phyloP scores from a whole-genome alignment of 2,797 vertebrate species.

The Carapus acus region DNA sequence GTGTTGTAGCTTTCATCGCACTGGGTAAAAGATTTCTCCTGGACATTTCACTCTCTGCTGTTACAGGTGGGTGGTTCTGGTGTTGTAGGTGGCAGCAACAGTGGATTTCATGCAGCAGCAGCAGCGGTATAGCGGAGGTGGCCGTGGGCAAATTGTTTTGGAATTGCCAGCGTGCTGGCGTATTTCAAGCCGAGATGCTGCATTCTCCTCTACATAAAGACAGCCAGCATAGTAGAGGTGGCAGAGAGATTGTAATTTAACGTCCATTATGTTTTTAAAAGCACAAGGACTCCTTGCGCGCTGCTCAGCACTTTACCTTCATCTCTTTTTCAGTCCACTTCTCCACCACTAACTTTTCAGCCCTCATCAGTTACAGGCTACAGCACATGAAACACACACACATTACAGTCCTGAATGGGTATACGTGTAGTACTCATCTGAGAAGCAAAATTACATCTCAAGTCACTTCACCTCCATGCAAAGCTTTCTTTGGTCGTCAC shows the following conservation, averaged over 20 bases:
- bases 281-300: too few species aligned
- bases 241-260: constrained; percentile 43
- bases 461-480: too few species aligned
- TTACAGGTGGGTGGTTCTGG: constrained; percentile 69
- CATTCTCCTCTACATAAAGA: constrained; percentile 48
- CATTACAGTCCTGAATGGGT: too few species aligned
- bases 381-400: too few species aligned
- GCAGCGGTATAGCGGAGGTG: constrained; percentile 62
- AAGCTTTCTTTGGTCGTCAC: too few species aligned
- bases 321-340: too few species aligned
- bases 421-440: too few species aligned
- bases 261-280: constrained; percentile 31
- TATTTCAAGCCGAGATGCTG: constrained; percentile 40
- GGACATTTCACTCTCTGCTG: constrained; percentile 59
- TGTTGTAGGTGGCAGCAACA: constrained; percentile 65
- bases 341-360: too few species aligned
- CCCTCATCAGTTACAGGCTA: too few species aligned
- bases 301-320: too few species aligned
- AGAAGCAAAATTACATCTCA: too few species aligned
- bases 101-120: constrained; percentile 52
- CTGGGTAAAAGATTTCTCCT: constrained; percentile 66
- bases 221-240: constrained; percentile 46
- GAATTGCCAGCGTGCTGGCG: constrained; percentile 59
- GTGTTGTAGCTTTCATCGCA: constrained; percentile 64
- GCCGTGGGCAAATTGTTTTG: constrained; percentile 62